Evolutionary conservation across 2,113 vertebrate genomes (phyloP).

Genomic region (Pluvianellus socialis): DNA sequence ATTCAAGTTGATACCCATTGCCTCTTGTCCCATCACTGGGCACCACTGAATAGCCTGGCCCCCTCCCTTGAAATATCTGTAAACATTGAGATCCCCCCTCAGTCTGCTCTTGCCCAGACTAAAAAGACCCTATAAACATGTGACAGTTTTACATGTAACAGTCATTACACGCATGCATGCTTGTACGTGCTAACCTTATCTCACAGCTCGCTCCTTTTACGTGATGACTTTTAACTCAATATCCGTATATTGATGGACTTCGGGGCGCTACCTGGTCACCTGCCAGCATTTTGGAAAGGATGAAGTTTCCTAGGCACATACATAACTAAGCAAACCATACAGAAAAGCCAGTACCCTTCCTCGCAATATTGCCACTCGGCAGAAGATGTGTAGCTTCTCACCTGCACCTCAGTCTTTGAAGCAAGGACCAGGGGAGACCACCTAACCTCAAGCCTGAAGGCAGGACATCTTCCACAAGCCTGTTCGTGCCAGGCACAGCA

Average conservation of each 20-base stretch:
- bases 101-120: too few relatives aligned
- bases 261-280: background rate
- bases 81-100: too few relatives aligned
- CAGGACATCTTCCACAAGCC: background rate
- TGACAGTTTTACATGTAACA: background rate
- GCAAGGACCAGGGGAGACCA: fast-evolving
- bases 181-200: background rate
- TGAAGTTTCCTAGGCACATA: background rate
- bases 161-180: fast-evolving
- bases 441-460: background rate
- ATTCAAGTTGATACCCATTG: too few relatives aligned
- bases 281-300: background rate
- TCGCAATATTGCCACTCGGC: background rate
- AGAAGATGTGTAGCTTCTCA: background rate
- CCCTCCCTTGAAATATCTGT: too few relatives aligned
- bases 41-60: too few relatives aligned
- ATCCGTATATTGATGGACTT: fast-evolving
- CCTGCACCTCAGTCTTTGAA: background rate
- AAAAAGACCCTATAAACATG: background rate
- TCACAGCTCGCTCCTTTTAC: background rate
- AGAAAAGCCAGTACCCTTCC: background rate
- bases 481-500: fast-evolving
- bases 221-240: background rate
- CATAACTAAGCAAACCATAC: background rate
- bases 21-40: too few relatives aligned